phyloP scores from a whole-genome alignment of 2,888 invertebrate species.

The Phymatocera aterrima region DNA sequence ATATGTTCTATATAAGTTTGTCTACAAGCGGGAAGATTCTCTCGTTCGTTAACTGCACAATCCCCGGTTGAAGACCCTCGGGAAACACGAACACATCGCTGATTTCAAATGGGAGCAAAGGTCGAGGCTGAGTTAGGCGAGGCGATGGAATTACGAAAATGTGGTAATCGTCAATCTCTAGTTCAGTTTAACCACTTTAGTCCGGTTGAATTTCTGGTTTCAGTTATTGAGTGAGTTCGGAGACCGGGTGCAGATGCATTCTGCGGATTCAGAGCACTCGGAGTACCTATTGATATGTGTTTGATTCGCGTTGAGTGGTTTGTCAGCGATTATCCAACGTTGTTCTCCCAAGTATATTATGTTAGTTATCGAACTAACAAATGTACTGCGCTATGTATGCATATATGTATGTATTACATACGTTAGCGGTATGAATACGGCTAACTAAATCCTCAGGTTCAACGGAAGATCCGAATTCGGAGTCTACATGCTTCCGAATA shows the following conservation, averaged over 20 bases:
- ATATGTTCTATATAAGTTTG: too few relatives aligned
- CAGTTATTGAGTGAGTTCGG: conserved; percentile 36
- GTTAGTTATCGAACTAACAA: conserved; percentile 1
- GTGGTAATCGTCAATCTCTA: neutral
- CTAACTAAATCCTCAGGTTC: too few relatives aligned
- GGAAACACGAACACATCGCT: too few relatives aligned
- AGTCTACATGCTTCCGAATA: too few relatives aligned
- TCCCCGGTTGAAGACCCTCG: neutral
- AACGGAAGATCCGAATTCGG: too few relatives aligned
- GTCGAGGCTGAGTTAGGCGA: neutral
- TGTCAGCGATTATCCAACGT: conserved; percentile 17
- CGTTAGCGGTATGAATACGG: neutral
- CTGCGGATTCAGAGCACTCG: conserved; percentile 22
- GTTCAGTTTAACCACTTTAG: neutral
- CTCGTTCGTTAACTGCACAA: too few relatives aligned
- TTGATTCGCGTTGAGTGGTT: conserved; percentile 38
- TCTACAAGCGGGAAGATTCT: too few relatives aligned
- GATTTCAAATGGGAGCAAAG: neutral
- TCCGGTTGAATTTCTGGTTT: conserved; percentile 8
- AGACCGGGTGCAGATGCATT: conserved; percentile 9
- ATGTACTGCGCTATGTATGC: neutral
- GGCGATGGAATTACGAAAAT: conserved; percentile 29
- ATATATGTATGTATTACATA: neutral
- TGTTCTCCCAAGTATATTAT: neutral
- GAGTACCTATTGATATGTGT: too few relatives aligned